Conservation (phyloP, 2,797 vertebrate genomes). For the Ispidina lecontei region DNA sequence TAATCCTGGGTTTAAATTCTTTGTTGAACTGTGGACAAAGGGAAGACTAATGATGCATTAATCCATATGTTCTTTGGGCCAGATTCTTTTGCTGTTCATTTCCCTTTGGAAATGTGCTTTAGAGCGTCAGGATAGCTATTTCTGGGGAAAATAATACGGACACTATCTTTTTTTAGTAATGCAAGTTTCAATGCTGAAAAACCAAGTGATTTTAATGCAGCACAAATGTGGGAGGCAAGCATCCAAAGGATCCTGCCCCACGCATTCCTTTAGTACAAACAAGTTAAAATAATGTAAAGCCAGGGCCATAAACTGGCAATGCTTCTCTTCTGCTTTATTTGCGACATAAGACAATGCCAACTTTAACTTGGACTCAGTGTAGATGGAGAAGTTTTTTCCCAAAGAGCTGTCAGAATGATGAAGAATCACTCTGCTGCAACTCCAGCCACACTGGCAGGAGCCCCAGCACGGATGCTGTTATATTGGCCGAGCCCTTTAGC, state of each 20-base stretch:
- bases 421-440: conserved; percentile 19
- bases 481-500: background rate
- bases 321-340: conserved; percentile 29
- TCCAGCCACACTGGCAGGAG: background rate
- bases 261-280: conserved; percentile 54
- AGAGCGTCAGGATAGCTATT: background rate
- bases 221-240: conserved; percentile 44
- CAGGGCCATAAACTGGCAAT: conserved; percentile 25
- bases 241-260: conserved; percentile 46
- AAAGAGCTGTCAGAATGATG: conserved; percentile 49
- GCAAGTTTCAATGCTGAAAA: conserved; percentile 10
- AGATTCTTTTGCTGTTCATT: background rate
- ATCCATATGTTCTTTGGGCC: background rate
- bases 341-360: conserved; percentile 18
- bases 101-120: conserved; percentile 6
- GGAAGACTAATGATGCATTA: background rate
- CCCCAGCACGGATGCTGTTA: background rate
- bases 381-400: conserved; percentile 16
- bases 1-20: background rate
- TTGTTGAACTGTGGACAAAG: background rate
- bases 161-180: background rate
- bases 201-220: conserved; percentile 5
- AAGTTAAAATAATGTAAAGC: conserved; percentile 48
- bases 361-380: conserved; percentile 45
- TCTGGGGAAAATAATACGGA: background rate